Evolutionary conservation across 2,797 vertebrate species (phyloP).

Genomic region (Morelia viridis): DNA sequence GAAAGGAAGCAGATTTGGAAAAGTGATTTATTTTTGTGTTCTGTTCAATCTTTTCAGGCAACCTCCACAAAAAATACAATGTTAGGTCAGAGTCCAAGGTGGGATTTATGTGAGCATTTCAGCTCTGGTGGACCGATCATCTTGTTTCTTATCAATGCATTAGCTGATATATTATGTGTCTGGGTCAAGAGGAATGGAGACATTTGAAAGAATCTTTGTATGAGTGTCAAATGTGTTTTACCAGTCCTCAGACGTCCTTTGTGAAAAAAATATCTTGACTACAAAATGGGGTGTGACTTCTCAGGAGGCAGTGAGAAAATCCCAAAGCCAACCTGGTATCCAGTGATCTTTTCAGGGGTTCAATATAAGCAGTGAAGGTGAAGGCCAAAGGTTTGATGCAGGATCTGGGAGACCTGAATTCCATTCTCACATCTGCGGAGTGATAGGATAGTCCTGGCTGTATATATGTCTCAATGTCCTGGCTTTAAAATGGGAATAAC

Average conservation of each 20-base stretch:
- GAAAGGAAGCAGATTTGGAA: neutral
- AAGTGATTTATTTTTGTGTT: neutral
- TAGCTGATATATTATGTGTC: neutral
- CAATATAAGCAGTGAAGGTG: neutral
- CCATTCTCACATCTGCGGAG: neutral
- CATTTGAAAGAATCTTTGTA: neutral
- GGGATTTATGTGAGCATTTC: neutral
- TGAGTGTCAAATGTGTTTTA: neutral
- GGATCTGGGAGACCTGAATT: neutral
- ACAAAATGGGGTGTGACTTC: neutral
- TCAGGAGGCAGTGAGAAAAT: neutral
- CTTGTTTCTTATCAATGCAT: neutral
- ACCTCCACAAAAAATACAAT: neutral
- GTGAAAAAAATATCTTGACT: neutral
- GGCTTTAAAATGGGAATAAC: neutral
- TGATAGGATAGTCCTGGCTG: neutral
- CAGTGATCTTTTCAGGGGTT: neutral
- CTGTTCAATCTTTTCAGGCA: neutral
- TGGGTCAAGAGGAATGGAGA: neutral
- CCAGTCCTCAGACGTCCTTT: neutral
- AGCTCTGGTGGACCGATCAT: neutral
- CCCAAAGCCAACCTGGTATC: neutral
- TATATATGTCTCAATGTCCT: neutral
- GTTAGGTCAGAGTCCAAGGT: neutral
- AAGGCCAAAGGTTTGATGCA: neutral